Conservation (phyloP, 1,140 invertebrate species). For the Polyergus mexicanus region DNA sequence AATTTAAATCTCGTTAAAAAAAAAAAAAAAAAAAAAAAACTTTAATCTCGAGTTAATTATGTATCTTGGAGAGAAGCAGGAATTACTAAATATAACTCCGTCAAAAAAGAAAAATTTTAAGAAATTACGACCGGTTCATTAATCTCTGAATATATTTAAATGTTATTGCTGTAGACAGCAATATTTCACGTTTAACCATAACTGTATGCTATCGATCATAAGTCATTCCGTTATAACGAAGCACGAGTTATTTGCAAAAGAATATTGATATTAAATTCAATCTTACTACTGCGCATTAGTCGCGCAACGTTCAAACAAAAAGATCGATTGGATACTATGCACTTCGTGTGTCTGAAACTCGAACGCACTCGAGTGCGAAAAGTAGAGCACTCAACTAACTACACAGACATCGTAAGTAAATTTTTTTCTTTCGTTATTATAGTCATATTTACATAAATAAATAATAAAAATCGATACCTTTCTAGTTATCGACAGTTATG, state of each 20-base stretch:
- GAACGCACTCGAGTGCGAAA: slow-evolving; percentile 20
- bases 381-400: neutral
- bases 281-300: slow-evolving; percentile 5
- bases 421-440: neutral
- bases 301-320: slow-evolving; percentile 20
- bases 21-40: too few species aligned
- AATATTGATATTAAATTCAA: slow-evolving; percentile 17
- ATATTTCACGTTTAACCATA: neutral
- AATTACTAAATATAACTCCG: neutral
- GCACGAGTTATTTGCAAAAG: neutral
- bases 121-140: neutral
- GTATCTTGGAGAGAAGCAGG: neutral
- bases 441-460: slow-evolving; percentile 20
- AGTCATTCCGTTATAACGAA: neutral
- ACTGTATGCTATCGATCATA: neutral
- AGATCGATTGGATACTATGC: neutral
- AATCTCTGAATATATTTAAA: slow-evolving; percentile 3
- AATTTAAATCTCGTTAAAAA: neutral
- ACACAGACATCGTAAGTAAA: neutral
- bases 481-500: neutral
- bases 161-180: neutral
- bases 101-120: neutral
- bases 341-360: slow-evolving; percentile 5
- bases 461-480: neutral
- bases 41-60: neutral